Base-by-base conservation (phyloP, 2,888 invertebrate genomes). In the Stenurella melanura region DNA sequence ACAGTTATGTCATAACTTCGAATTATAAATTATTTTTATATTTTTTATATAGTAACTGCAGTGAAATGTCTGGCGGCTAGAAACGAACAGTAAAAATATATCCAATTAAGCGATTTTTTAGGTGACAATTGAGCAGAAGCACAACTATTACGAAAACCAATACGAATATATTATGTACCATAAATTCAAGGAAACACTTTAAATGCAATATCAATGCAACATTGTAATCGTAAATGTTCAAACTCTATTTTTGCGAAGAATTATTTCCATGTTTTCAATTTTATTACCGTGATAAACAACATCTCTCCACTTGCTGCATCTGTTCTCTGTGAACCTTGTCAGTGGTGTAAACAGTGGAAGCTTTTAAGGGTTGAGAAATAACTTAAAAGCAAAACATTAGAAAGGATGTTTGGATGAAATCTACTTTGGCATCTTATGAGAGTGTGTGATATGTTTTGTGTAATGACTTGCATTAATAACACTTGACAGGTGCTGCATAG, bases 181-280 rank as follows among this genome's bases (percentile, higher is more conserved):
- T 73, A 73, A 73, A 73, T 73, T 21, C 56, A 64, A 34, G 57
- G 42, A 30, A 73, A 73, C 63, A 64, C 63, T 64, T 63, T 50
- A 30, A 21, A 34, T 18, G 73, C 3, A 66, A 73, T 56, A 73
- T 60, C 21, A 26, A 66, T 67, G 73, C 73, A 67, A 73, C 73
- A 73, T 30, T 73, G 67, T 73, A 67, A 67, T 73, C 58, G 64
- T 67, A 56, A 67, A 67, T 67, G 57, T 73, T 73, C 66, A 73
- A 60, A 73, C 67, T 73, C 60, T 57, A 73, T 73, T 67, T 73
- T 67, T 18, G 57, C 17, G 30, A 67, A 73, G 73, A 73, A 73
- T 73, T 73, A 73, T 73, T 38, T 38, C 64, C 67, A 67, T 73
- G 67, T 73, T 73, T 67, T 73, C 73, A 38, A 73, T 73, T 73